These are phyloP conservation scores for Marisa cornuarietis DNA, from an alignment of 1,140 invertebrate species.

Conservation along the genomic window DNA sequence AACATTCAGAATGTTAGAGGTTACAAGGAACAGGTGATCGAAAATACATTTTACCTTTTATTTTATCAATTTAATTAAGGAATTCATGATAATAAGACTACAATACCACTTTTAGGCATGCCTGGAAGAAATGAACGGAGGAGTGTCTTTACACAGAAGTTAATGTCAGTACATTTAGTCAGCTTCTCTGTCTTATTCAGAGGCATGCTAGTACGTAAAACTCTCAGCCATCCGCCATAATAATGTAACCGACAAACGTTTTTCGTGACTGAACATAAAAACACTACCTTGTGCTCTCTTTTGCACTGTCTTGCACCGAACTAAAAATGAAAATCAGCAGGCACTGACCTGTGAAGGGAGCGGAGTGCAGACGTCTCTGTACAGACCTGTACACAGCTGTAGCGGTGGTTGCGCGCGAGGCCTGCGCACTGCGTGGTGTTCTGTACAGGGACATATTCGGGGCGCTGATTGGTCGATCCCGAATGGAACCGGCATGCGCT, in stretches of 20 bases:
- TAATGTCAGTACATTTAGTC: not conserved
- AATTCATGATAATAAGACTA: too few relatives aligned
- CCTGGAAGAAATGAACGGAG: not conserved
- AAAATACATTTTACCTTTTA: too few relatives aligned
- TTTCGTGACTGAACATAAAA: not conserved
- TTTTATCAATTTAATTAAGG: too few relatives aligned
- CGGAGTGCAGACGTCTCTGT: constrained; percentile 27
- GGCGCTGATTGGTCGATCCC: constrained; percentile 54
- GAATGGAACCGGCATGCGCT: constrained; percentile 51
- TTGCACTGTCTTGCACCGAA: not conserved
- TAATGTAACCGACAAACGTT: too few relatives aligned
- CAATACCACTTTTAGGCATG: too few relatives aligned
- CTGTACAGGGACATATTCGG: constrained; percentile 45
- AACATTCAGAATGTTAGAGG: not conserved
- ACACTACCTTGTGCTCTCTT: not conserved
- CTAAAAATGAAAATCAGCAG: not conserved
- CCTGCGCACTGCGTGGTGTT: not conserved
- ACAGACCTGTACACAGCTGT: constrained; percentile 29
- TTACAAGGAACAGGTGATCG: too few relatives aligned
- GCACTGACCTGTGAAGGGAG: constrained; percentile 28
- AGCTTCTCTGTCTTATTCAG: not conserved
- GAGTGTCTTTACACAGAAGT: not conserved
- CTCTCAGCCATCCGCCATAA: not conserved
- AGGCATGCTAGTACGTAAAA: not conserved
- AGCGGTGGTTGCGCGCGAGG: constrained; percentile 12